A percentile compares a stretch with the other conserved stretches of the same genome.
Conservation (phyloP, 1,140 invertebrate species). For the Anadara kagoshimensis region DNA sequence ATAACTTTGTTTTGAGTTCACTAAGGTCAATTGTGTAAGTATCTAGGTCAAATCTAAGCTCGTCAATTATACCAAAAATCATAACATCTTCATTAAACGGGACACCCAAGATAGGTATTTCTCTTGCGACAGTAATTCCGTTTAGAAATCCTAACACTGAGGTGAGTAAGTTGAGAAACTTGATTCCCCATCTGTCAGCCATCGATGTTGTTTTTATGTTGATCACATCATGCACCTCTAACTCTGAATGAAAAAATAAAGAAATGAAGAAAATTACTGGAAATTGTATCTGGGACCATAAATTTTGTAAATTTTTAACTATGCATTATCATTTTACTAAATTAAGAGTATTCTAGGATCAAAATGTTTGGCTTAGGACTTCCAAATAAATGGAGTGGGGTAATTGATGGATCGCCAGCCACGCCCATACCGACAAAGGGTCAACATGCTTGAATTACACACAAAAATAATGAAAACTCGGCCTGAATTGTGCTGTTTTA, state of each 20-base stretch:
- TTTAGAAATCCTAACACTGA: conserved; percentile 52
- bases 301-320: not conserved
- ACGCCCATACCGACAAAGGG: no score
- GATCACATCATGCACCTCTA: conserved; percentile 63
- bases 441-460: no score
- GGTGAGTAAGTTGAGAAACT: conserved; percentile 62
- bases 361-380: no score
- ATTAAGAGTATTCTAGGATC: no score
- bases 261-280: not conserved
- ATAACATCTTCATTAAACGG: conserved; percentile 62
- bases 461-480: no score
- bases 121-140: conserved; percentile 56
- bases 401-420: no score
- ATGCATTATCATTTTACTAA: not conserved
- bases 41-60: conserved; percentile 65
- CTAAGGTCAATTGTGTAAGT: conserved; percentile 53
- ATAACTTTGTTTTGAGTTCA: conserved; percentile 67
- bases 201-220: conserved; percentile 56
- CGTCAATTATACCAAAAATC: conserved; percentile 67
- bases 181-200: conserved; percentile 66
- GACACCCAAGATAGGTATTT: conserved; percentile 67
- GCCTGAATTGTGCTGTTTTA: no score
- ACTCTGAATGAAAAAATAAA: conserved; percentile 53
- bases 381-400: no score
- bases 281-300: not conserved